A percentile compares a stretch with the other conserved stretches of the same genome.
phyloP scores from a whole-genome alignment of 2,888 invertebrate genomes.

The Spicauda simplicius region DNA sequence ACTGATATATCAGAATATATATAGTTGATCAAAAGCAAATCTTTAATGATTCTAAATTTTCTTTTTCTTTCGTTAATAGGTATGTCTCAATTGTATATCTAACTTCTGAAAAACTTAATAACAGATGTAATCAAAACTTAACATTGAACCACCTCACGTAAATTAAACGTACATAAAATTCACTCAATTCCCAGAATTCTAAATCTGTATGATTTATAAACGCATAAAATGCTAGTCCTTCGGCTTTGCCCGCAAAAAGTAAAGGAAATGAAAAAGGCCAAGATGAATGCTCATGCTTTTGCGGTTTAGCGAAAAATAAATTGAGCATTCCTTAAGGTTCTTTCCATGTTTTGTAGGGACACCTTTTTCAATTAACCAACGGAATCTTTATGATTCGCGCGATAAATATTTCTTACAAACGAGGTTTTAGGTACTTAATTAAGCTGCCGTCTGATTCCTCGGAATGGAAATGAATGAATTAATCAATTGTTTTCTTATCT shows the following conservation, averaged over 20 bases:
- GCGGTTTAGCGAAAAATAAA: slow-evolving; percentile 36
- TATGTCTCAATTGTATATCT: no score
- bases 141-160: neutral
- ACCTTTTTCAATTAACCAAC: slow-evolving; percentile 27
- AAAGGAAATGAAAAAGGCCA: slow-evolving; percentile 44
- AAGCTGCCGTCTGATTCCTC: neutral
- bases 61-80: no score
- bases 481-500: slow-evolving; percentile 12
- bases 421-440: slow-evolving; percentile 17
- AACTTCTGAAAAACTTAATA: no score
- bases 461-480: slow-evolving; percentile 11
- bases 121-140: neutral
- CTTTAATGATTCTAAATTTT: no score
- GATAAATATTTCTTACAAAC: slow-evolving; percentile 19
- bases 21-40: no score
- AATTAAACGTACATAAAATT: slow-evolving; percentile 7
- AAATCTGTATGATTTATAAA: slow-evolving; percentile 49
- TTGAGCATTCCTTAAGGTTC: slow-evolving; percentile 10
- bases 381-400: slow-evolving; percentile 21
- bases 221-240: slow-evolving; percentile 32
- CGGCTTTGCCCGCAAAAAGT: slow-evolving; percentile 41
- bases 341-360: slow-evolving; percentile 26
- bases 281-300: slow-evolving; percentile 41
- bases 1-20: no score
- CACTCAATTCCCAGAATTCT: slow-evolving; percentile 30